Evolutionary conservation across 2,888 invertebrate genomes (phyloP).

Genomic region (Raillietiella orientalis): DNA sequence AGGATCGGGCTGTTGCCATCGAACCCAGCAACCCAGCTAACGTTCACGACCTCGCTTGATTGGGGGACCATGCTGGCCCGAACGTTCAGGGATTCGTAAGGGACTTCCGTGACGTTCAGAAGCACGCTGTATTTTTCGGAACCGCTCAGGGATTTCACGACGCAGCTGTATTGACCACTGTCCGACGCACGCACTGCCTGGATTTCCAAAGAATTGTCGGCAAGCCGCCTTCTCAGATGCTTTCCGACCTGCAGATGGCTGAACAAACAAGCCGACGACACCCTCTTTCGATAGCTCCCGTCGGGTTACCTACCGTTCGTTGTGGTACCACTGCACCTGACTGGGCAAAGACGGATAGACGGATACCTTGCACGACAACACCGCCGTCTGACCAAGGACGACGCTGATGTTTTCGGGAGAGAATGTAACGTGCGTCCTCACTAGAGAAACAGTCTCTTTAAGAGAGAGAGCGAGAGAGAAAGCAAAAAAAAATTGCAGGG

Average conservation of each 20-base stretch:
- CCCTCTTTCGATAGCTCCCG: no score
- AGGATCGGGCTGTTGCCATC: slow-evolving; percentile 86
- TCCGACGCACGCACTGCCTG: slow-evolving; percentile 63
- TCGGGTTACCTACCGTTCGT: slow-evolving; percentile 47
- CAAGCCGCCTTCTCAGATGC: no score
- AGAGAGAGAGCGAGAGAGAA: no score
- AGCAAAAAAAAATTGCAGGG: no score
- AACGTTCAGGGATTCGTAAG: slow-evolving; percentile 66
- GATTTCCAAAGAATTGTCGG: slow-evolving; percentile 57
- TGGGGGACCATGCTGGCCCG: slow-evolving; percentile 23
- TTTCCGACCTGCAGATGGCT: no score
- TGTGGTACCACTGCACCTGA: slow-evolving; percentile 60
- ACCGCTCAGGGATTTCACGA: slow-evolving; percentile 39
- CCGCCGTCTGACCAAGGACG: slow-evolving; percentile 66
- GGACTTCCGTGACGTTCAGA: slow-evolving; percentile 68
- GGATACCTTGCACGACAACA: slow-evolving; percentile 72
- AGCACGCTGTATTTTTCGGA: slow-evolving; percentile 63
- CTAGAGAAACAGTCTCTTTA: no score
- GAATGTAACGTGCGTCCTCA: slow-evolving; percentile 68
- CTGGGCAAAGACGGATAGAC: slow-evolving; percentile 61
- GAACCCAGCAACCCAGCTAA: slow-evolving; percentile 82
- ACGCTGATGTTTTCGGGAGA: slow-evolving; percentile 75
- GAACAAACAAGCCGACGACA: no score
- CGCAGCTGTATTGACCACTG: slow-evolving; percentile 74
- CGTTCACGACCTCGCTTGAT: slow-evolving; percentile 35